These are phyloP conservation scores for Dicyrtomina minuta DNA, from an alignment of 2,888 invertebrate genomes.

Conservation along the genomic window DNA sequence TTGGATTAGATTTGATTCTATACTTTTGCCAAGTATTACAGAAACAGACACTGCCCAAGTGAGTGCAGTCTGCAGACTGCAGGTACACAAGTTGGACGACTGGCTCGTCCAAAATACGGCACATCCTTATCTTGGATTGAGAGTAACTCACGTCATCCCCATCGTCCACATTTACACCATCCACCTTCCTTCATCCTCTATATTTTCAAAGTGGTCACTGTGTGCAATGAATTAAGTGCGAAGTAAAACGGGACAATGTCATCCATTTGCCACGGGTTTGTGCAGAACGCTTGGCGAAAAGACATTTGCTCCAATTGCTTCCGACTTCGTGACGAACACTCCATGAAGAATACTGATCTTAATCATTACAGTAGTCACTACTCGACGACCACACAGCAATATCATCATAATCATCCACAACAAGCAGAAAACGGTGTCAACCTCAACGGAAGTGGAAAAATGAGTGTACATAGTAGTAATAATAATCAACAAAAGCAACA, in stretches of 20 bases:
- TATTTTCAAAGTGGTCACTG: slow-evolving; percentile 10
- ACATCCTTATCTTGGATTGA: no score
- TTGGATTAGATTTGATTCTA: no score
- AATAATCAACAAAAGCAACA: neutral
- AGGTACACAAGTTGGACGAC: no score
- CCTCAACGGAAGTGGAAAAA: neutral
- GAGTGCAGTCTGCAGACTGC: no score
- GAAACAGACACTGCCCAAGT: no score
- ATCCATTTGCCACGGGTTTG: slow-evolving; percentile 56
- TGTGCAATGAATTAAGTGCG: slow-evolving; percentile 16
- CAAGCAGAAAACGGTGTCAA: neutral
- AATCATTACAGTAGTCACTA: neutral
- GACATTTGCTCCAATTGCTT: slow-evolving; percentile 57
- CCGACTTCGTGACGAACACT: slow-evolving; percentile 55
- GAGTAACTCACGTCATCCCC: no score
- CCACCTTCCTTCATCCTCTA: no score
- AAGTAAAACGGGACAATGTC: slow-evolving; percentile 47
- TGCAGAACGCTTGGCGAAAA: slow-evolving; percentile 57
- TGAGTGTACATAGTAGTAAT: neutral
- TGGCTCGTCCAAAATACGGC: no score
- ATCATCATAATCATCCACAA: neutral
- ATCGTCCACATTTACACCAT: no score
- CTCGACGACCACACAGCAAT: neutral
- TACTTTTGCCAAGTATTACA: no score
- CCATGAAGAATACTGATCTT: slow-evolving; percentile 33